Base-by-base conservation (phyloP, 2,113 vertebrate genomes). In the Ophiodon elongatus region DNA sequence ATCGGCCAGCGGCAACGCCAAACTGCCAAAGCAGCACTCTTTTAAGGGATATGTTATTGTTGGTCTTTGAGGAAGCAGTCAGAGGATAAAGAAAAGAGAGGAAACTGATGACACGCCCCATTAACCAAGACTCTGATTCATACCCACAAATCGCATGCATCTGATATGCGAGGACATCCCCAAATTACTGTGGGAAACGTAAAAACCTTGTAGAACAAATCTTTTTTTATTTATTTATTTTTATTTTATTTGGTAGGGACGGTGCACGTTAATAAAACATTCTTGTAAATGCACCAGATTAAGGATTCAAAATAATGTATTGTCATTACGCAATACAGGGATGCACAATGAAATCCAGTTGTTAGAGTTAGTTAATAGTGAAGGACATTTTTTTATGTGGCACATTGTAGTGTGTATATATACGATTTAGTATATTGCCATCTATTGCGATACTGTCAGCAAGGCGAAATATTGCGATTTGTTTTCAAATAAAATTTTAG, bases 21-120 rank as follows among this genome's bases (percentile, higher is more conserved):
- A 89, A 88, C 52, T 80, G 79, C 73, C 79, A 84, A 71, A 85
- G 73, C 85, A 89, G 82, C 83, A 57, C 64, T 37, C 78, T 72
- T 85, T 80, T 79, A 82, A 81, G 74, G 43, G 63, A 72, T 57
- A 41, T 79, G 23, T 65, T 60, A 4, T 43, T 14, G 19, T 80
- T 37, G 35, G 62, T 86, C 66, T 79, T 63, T 56, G 43, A 79
- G 67, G 78, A 21, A 76, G 69, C 59, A 60, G 74, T 17, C 25
- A 71, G 72, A 80, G 76, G 71, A 86, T 17, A 75, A 76, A 56
- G 57, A 45, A 25, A n/a, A 37, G 65, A 74, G 57, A 60, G 79
- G 69, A 75, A 82, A 83, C 62, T 76, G 75, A 80, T 70, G 75
- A 77, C 66, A 64, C 8, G 85, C 65, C 23, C 79, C 85, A 88